Percentiles rank a stretch among this genome's conserved stretches.
These are phyloP conservation scores for Oeneis ivallda DNA, from an alignment of 2,888 invertebrate genomes.

Conservation along the genomic window DNA sequence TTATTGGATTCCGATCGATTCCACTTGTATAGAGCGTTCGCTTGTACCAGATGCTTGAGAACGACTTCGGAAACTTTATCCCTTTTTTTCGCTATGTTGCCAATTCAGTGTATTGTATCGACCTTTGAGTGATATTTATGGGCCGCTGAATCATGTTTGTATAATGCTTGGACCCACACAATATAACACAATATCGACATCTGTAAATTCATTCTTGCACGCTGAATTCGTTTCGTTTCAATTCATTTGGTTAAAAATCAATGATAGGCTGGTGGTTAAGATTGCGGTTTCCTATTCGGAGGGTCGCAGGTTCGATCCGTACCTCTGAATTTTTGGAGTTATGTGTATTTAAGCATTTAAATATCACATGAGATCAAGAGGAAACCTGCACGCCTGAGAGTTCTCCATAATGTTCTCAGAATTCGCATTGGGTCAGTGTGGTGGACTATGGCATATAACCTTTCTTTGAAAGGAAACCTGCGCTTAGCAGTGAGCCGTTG, in stretches of 20 bases:
- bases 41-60: constrained; percentile 49
- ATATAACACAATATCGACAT: background rate
- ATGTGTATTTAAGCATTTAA: too few species aligned
- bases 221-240: background rate
- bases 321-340: too few species aligned
- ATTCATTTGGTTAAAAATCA: background rate
- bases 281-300: too few species aligned
- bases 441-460: too few species aligned
- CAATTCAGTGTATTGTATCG: constrained; percentile 31
- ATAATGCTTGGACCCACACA: background rate
- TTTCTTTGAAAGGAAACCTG: too few species aligned
- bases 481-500: too few species aligned
- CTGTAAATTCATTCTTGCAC: background rate
- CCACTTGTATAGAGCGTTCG: constrained; percentile 44
- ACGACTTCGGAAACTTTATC: constrained; percentile 43
- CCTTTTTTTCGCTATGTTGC: constrained; percentile 37
- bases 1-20: constrained; percentile 71
- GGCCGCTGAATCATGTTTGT: constrained; percentile 16
- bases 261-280: too few species aligned
- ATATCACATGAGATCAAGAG: too few species aligned
- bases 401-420: too few species aligned
- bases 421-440: too few species aligned
- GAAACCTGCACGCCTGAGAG: too few species aligned
- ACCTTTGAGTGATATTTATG: constrained; percentile 33
- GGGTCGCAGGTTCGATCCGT: too few species aligned